Conservation (phyloP, 2,113 vertebrate genomes). For the Nerophis lumbriciformis region DNA sequence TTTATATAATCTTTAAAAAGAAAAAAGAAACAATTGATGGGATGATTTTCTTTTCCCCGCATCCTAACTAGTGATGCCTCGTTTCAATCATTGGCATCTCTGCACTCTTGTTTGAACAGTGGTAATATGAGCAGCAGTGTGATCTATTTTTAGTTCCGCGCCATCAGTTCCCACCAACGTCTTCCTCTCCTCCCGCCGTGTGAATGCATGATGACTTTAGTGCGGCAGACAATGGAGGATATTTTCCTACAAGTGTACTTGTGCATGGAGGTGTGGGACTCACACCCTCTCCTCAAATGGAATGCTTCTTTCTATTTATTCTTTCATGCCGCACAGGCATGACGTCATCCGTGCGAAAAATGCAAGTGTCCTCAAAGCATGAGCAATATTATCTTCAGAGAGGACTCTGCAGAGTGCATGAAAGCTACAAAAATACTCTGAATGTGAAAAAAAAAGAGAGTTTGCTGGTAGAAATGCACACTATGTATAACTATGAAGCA, state of each 20-base stretch:
- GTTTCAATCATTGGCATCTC: slow-evolving; percentile 1
- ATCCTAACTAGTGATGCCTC: not conserved
- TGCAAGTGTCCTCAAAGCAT: slow-evolving; percentile 53
- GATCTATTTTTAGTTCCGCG: not conserved
- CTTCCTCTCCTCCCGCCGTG: slow-evolving; percentile 22
- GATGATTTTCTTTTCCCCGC: not conserved
- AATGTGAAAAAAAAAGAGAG: slow-evolving; percentile 49
- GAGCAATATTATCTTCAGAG: slow-evolving; percentile 54
- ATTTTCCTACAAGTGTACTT: slow-evolving; percentile 9
- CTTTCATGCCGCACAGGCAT: slow-evolving; percentile 16
- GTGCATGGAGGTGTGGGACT: slow-evolving; percentile 49
- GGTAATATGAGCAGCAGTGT: slow-evolving; percentile 18
- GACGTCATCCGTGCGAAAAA: slow-evolving; percentile 30
- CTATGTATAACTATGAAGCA: slow-evolving; percentile 49
- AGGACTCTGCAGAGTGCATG: slow-evolving; percentile 53
- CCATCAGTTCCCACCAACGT: not conserved
- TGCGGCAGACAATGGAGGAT: slow-evolving; percentile 24
- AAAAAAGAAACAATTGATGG: too few relatives aligned
- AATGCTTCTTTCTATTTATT: slow-evolving; percentile 56
- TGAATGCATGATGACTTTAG: slow-evolving; percentile 48
- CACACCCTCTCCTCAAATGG: slow-evolving; percentile 15
- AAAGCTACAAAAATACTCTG: slow-evolving; percentile 34
- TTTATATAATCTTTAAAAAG: too few relatives aligned
- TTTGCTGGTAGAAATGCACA: slow-evolving; percentile 40
- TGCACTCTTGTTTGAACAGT: not conserved